phyloP scores from a whole-genome alignment of 2,113 vertebrate species.

The Cacatua alba region DNA sequence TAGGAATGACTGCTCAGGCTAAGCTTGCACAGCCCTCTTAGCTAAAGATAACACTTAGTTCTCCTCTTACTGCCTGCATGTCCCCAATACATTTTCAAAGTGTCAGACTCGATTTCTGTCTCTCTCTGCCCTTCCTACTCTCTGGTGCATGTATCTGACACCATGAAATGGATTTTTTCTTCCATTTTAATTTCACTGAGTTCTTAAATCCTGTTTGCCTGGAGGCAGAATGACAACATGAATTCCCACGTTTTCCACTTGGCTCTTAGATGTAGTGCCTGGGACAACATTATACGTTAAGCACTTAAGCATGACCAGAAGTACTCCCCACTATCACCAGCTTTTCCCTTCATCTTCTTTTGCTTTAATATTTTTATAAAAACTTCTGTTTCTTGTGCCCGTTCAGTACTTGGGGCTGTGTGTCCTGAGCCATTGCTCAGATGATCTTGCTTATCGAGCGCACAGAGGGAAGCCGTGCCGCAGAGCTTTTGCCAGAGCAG shows the following conservation, averaged over 20 bases:
- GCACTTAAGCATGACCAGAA: not conserved
- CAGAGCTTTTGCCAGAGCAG: not conserved
- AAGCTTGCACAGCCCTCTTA: not conserved
- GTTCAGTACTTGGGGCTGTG: not conserved
- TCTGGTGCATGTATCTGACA: not conserved
- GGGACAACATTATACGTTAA: not conserved
- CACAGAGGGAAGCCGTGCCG: fast-evolving
- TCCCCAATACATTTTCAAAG: not conserved
- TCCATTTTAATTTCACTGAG: conserved; percentile 11
- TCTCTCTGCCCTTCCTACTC: not conserved
- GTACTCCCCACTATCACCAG: not conserved
- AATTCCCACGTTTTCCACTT: not conserved
- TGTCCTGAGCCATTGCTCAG: not conserved
- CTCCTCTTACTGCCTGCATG: not conserved
- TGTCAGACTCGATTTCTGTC: not conserved
- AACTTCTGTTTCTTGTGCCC: not conserved
- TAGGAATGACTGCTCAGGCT: not conserved
- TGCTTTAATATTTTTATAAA: not conserved
- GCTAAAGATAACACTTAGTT: not conserved
- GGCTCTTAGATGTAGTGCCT: not conserved
- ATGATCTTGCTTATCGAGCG: not conserved
- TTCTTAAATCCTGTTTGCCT: conserved; percentile 27
- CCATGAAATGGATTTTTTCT: conserved; percentile 23
- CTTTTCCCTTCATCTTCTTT: not conserved
- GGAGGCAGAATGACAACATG: not conserved